phyloP scores from a whole-genome alignment of 2,113 vertebrate species.

The Lontra canadensis region DNA sequence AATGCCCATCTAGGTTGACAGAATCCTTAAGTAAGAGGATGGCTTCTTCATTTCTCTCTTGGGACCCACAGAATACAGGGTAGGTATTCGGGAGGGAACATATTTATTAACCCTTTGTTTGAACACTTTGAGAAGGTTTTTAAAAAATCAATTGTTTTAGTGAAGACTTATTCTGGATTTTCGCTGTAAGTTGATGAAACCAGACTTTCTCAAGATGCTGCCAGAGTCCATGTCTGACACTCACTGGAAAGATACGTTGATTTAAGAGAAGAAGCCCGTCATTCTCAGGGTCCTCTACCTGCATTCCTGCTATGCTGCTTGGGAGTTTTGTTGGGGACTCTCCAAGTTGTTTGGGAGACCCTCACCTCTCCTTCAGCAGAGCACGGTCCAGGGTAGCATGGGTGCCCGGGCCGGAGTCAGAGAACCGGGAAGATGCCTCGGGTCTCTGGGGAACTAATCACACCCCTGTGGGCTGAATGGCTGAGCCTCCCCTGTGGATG shows the following conservation, averaged over 20 bases:
- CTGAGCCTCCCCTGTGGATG: background rate
- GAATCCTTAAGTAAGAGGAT: constrained; percentile 85
- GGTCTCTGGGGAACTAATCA: background rate
- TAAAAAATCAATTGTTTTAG: constrained; percentile 33
- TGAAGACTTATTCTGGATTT: background rate
- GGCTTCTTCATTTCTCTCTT: constrained; percentile 86
- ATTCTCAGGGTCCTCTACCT: background rate
- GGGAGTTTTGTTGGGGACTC: background rate
- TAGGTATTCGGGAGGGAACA: background rate
- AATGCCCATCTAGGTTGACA: constrained; percentile 89
- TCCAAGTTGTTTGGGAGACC: background rate
- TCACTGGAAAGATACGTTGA: background rate
- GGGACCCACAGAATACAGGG: constrained; percentile 83
- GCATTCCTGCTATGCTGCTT: background rate
- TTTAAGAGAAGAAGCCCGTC: background rate
- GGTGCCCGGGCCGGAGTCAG: rapidly evolving
- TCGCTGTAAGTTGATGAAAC: background rate
- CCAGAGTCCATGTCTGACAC: background rate
- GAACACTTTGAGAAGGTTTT: constrained; percentile 20
- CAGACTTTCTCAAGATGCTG: background rate
- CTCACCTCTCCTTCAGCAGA: background rate
- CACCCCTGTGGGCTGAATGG: background rate
- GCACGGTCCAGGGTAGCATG: no score
- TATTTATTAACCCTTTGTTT: constrained; percentile 33
- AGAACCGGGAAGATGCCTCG: background rate